phyloP scores from a whole-genome alignment of 2,797 vertebrate species.

The Myotis myotis region DNA sequence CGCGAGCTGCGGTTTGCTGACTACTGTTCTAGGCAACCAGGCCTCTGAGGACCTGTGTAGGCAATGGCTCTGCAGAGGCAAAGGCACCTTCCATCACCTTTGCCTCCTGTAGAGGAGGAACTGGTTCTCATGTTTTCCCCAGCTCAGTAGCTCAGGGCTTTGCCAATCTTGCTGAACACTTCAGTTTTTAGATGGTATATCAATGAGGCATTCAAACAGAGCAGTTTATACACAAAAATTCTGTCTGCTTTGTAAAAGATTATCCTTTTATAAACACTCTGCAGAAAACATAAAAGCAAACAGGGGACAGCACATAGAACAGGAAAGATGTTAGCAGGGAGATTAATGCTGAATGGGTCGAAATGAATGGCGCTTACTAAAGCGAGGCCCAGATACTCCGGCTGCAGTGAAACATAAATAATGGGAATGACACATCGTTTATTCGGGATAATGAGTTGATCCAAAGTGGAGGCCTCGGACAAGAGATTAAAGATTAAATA shows the following conservation, averaged over 20 bases:
- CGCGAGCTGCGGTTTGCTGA: too few species aligned
- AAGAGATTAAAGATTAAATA: constrained; percentile 93
- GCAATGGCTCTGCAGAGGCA: constrained; percentile 61
- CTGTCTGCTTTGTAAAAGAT: constrained; percentile 96
- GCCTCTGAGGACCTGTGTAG: background rate
- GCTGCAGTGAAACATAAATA: constrained; percentile 91
- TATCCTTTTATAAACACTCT: constrained; percentile 95
- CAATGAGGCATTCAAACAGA: constrained; percentile 88
- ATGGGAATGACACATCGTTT: constrained; percentile 89
- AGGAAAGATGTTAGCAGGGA: constrained; percentile 90
- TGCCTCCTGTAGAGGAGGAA: constrained; percentile 85
- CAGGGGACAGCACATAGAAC: constrained; percentile 88
- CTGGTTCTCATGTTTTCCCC: constrained; percentile 87
- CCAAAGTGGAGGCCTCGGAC: constrained; percentile 89
- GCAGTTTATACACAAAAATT: constrained; percentile 90
- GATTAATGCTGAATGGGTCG: constrained; percentile 92
- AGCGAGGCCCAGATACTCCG: constrained; percentile 90
- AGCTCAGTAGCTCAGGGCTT: constrained; percentile 86
- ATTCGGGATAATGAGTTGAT: constrained; percentile 92
- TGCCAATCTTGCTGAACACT: constrained; percentile 90
- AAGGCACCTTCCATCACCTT: constrained; percentile 84
- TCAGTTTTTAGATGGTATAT: constrained; percentile 89
- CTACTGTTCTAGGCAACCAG: background rate
- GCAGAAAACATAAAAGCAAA: constrained; percentile 92
- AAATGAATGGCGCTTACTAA: constrained; percentile 90